Base-by-base conservation (phyloP, 2,888 invertebrate species). In the Lithophane semibrunnea region DNA sequence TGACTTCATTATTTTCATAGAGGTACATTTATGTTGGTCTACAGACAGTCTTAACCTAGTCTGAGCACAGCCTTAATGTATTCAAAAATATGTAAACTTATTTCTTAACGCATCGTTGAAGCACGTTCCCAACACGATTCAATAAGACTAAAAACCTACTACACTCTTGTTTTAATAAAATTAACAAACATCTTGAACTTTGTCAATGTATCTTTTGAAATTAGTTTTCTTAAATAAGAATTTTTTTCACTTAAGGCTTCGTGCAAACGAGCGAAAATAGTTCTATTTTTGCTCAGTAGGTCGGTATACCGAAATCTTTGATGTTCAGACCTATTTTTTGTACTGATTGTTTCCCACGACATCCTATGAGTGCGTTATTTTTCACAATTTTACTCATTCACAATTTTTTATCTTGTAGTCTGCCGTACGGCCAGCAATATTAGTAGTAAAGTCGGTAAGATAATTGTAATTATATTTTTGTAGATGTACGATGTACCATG, bases 181-280 rank as follows among this genome's bases (percentile, higher is more conserved):
- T 54, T 64, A 29, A 69, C 37, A 75, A 73, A 56, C 47, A 64
- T 42, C 16, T 61, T 58, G 52, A 67, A 67, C 21, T 18, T 49
- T 8, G 12, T 29, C 29, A 67, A 67, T n/a, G 56, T 12, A 37
- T 54, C 54, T n/a, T 21, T 54, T 24, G 58, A 3, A 42, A 42
- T 54, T 52, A 16, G 18, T 54, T 29, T 67, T 49, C 29, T 21
- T 29, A 21, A 21, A 49, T 21, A 29, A 29, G 29, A 66, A 67
- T 67, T 1, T 3, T 21, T 52, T 29, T 29, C 29, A 29, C 29
- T 21, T 12, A 29, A 65, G 16, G 10, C 16, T 16, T 44, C 16
- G 16, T 7, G 13, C 58, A 24, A 13, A 58, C 13, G 13, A 24
- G 58, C 7, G 24, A 58, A 58, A 16, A n/a, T 16, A 16, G 37